Base-by-base conservation (phyloP, 1,140 invertebrate species). In the Drosophila orosa region DNA sequence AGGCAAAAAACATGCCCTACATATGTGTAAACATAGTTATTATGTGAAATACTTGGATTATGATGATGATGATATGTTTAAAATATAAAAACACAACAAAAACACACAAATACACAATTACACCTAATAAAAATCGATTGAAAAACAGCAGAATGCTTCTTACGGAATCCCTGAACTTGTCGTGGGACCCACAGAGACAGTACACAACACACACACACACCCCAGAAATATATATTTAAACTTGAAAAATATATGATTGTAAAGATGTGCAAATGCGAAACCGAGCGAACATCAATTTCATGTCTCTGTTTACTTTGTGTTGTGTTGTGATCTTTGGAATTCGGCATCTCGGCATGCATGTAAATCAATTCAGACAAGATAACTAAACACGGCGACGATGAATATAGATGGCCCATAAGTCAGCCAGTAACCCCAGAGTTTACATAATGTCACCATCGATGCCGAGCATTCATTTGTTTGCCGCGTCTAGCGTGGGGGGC, bases 11-110 rank as follows among this genome's bases (percentile, higher is more conserved):
- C 48, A 50, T 15, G 48, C 48, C 48, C 48, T 29, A 71, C 66
- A 50, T 83, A 68, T 77, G 65, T 83, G 65, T 80, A 80, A 85
- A 72, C 80, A 63, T 78, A 74, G 68, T 65, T 74, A 62, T 82
- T 74, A 78, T 59, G 52, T 67, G 62, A 79, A 57, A 84, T 75
- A 69, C 61, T 80, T 84, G 76, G 40, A 76, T 48, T 63, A 84
- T 55, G 19, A 60, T 74, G 42, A 35, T 73, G 37, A 76, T 52
- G n/a, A n/a, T 57, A 84, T 65, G 33, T 67, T 84, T 50, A 31
- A 68, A 59, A 73, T 33, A 67, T 62, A 63, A 39, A 79, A 68
- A 77, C 58, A 85, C 37, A 57, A 47, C 61, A 59, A 76, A 27
- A 73, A 45, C 52, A 80, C 68, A 76, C 74, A 73, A 71, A 80